A percentile compares a stretch with the other conserved stretches of the same genome.
Conservation (phyloP, 2,113 vertebrate genomes). For the Grantiella picta region DNA sequence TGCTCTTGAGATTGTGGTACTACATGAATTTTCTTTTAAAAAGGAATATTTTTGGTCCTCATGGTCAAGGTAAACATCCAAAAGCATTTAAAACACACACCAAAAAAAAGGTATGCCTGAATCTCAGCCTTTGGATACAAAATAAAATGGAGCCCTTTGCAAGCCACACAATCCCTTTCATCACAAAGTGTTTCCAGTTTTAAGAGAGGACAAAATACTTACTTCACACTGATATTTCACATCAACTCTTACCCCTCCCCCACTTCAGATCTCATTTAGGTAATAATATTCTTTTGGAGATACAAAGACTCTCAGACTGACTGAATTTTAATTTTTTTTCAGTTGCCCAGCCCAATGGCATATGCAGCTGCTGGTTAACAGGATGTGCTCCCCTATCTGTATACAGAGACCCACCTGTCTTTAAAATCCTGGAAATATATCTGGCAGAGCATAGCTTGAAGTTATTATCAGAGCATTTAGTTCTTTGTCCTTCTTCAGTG, state of each 20-base stretch:
- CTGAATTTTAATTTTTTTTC: neutral
- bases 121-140: neutral
- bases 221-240: neutral
- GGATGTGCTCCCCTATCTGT: neutral
- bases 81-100: neutral
- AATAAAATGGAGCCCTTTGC: neutral
- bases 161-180: neutral
- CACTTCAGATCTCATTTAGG: neutral
- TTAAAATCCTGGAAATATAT: neutral
- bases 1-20: neutral
- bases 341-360: neutral
- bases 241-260: rapidly evolving
- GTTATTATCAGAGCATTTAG: neutral
- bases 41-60: neutral
- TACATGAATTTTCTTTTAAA: neutral
- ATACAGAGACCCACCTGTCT: neutral
- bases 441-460: neutral
- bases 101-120: neutral
- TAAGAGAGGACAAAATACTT: neutral
- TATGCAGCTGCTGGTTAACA: neutral
- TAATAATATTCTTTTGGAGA: neutral
- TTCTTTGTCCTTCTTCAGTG: neutral
- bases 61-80: neutral
- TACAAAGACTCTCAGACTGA: neutral
- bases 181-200: neutral